phyloP scores from a whole-genome alignment of 2,113 vertebrate genomes.

The Ceyx cyanopectus region DNA sequence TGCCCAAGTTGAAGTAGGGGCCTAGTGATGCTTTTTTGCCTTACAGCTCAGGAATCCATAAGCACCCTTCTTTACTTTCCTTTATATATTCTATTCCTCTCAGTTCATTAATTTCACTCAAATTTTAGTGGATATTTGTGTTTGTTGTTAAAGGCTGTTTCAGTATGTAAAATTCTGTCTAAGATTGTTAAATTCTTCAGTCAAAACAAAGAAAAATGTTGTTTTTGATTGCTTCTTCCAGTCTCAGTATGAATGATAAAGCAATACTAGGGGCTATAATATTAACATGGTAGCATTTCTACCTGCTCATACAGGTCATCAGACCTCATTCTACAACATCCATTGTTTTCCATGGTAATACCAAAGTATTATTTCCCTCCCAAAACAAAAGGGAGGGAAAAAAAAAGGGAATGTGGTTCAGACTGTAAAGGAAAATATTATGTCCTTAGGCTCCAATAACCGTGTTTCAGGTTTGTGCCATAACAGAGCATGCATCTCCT shows the following conservation, averaged over 20 bases:
- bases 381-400: background rate
- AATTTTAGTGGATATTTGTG: too few relatives aligned
- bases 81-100: fast-evolving
- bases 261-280: background rate
- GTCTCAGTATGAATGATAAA: background rate
- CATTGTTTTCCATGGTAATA: background rate
- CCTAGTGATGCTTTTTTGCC: background rate
- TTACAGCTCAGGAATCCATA: background rate
- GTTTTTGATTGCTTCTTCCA: background rate
- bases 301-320: fast-evolving
- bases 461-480: fast-evolving
- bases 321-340: too few relatives aligned
- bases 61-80: background rate
- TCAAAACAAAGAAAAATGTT: background rate
- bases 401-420: background rate
- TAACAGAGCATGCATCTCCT: background rate
- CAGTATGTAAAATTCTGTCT: background rate
- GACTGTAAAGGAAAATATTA: fast-evolving
- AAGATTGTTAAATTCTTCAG: background rate
- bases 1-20: background rate
- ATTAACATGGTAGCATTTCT: fast-evolving
- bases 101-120: fast-evolving
- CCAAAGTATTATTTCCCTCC: background rate
- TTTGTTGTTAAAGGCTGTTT: background rate
- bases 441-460: background rate